phyloP scores from a whole-genome alignment of 2,888 invertebrate genomes.

The Petrophora chlorosata region DNA sequence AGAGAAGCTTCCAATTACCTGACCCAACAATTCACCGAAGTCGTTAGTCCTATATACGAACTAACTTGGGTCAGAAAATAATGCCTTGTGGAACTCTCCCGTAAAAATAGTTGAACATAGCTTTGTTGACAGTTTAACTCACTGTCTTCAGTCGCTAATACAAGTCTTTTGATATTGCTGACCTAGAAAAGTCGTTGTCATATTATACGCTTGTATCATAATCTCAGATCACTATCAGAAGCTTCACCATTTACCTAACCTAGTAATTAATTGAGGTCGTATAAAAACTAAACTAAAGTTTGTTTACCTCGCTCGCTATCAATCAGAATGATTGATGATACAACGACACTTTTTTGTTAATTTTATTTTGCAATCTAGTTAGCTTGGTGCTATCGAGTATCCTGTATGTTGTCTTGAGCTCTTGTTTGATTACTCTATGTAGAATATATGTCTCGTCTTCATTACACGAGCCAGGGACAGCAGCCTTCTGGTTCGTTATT shows the following conservation, averaged over 20 bases:
- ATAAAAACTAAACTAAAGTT: slow-evolving; percentile 32
- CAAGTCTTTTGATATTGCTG: too few relatives aligned
- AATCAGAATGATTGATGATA: slow-evolving; percentile 73
- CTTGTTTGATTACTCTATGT: slow-evolving; percentile 21
- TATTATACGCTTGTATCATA: background rate
- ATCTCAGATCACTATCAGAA: background rate
- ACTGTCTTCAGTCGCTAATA: too few relatives aligned
- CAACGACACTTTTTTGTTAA: slow-evolving; percentile 45
- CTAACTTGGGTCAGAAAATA: too few relatives aligned
- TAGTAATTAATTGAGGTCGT: slow-evolving; percentile 32
- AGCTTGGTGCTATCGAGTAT: slow-evolving; percentile 42
- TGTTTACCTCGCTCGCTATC: slow-evolving; percentile 47
- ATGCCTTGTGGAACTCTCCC: too few relatives aligned
- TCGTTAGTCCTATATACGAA: too few relatives aligned
- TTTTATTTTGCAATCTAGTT: slow-evolving; percentile 56
- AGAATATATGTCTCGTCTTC: slow-evolving; percentile 3
- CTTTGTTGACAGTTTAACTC: too few relatives aligned
- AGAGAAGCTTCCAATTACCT: too few relatives aligned
- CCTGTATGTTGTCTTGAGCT: slow-evolving; percentile 24
- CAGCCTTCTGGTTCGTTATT: slow-evolving; percentile 2
- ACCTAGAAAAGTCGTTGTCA: background rate
- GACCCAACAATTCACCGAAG: too few relatives aligned
- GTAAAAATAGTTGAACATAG: too few relatives aligned
- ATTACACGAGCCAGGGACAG: slow-evolving; percentile 1
- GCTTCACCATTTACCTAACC: slow-evolving; percentile 23